A percentile compares a stretch with the other conserved stretches of the same genome.
These are phyloP conservation scores for Blastobasis adustella DNA, from an alignment of 2,888 invertebrate genomes.

Conservation along the genomic window DNA sequence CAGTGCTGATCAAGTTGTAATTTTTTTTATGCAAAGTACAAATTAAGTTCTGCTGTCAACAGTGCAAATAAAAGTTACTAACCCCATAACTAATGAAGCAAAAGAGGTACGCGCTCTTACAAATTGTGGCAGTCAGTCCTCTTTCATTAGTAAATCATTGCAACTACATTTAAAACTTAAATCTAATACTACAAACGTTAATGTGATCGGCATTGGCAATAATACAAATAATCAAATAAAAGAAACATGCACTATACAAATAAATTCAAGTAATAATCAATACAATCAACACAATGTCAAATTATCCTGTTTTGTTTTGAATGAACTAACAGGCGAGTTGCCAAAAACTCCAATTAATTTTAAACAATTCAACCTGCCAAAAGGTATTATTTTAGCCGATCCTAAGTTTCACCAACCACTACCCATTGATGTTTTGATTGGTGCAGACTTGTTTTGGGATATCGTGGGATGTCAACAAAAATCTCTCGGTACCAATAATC, in stretches of 20 bases:
- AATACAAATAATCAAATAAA: constrained; percentile 3
- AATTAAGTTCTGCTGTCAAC: constrained; percentile 9
- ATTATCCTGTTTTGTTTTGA: constrained; percentile 13
- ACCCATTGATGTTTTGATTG: constrained; percentile 13
- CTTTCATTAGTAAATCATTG: constrained; percentile 8
- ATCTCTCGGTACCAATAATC: constrained; percentile 8
- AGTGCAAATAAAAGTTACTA: constrained; percentile 10
- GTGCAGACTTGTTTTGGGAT: constrained; percentile 15
- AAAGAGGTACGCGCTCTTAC: constrained; percentile 5
- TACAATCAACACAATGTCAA: constrained; percentile 6
- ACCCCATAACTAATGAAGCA: constrained; percentile 9
- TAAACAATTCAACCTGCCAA: constrained; percentile 4
- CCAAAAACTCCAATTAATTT: constrained; percentile 6
- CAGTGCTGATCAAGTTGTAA: not conserved
- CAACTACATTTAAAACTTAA: constrained; percentile 6
- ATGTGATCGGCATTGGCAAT: constrained; percentile 15
- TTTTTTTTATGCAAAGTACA: not conserved
- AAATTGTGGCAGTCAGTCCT: constrained; percentile 10
- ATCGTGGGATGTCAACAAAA: constrained; percentile 6
- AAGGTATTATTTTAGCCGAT: constrained; percentile 11
- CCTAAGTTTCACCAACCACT: constrained; percentile 11
- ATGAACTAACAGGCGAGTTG: constrained; percentile 11
- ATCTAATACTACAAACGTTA: constrained; percentile 5
- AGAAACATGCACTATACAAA: constrained; percentile 10
- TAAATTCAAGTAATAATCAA: too few species aligned